These are phyloP conservation scores for Hycleus phaleratus DNA, from an alignment of 1,140 invertebrate genomes.

Conservation along the genomic window DNA sequence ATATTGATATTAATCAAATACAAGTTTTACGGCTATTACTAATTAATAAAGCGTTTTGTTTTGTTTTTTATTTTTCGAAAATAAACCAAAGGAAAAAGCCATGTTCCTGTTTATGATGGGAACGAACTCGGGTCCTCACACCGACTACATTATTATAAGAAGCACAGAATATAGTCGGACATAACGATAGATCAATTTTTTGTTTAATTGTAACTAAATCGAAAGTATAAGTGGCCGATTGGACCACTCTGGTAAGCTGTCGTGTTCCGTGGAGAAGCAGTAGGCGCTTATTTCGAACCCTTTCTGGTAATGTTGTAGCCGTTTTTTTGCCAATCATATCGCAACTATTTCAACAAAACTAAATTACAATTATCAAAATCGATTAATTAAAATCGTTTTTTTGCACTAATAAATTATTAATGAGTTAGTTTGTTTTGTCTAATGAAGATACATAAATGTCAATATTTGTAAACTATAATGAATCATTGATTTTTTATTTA, in stretches of 20 bases:
- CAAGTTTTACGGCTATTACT: neutral
- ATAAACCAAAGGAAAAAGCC: neutral
- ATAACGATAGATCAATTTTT: neutral
- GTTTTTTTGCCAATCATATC: neutral
- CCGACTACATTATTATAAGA: slow-evolving; percentile 20
- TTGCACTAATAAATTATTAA: too few species aligned
- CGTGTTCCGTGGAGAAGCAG: slow-evolving; percentile 18
- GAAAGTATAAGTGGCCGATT: slow-evolving; percentile 5
- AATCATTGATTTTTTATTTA: slow-evolving; percentile 1
- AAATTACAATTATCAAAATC: neutral
- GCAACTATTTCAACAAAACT: neutral
- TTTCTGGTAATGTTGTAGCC: neutral
- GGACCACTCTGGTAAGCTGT: slow-evolving; percentile 20
- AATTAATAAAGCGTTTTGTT: neutral
- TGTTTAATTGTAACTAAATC: neutral
- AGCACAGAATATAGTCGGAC: slow-evolving; percentile 8
- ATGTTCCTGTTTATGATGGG: neutral
- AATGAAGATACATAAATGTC: neutral
- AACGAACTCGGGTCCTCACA: neutral
- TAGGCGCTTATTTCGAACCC: slow-evolving; percentile 13
- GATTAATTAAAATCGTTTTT: too few species aligned
- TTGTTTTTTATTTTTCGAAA: neutral
- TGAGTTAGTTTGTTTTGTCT: too few species aligned
- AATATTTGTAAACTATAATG: slow-evolving; percentile 1
- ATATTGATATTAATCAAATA: neutral